These are phyloP conservation scores for Acanthis flammea DNA, from an alignment of 2,797 vertebrate species.

Conservation along the genomic window DNA sequence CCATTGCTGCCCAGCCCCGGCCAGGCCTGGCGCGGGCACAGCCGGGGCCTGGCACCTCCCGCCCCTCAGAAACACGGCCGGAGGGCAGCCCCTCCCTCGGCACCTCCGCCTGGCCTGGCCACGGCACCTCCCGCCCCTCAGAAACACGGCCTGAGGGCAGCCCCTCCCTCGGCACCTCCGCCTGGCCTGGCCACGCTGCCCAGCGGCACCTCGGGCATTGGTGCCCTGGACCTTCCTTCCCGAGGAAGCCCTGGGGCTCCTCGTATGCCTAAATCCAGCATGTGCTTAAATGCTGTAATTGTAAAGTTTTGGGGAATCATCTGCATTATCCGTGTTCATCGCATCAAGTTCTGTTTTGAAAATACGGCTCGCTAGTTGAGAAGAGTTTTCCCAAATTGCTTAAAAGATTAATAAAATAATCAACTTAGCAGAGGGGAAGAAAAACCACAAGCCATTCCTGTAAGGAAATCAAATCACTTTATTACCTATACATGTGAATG, in stretches of 20 bases:
- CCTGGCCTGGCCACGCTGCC: fast-evolving
- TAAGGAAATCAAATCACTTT: constrained; percentile 56
- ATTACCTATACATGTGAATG: constrained; percentile 38
- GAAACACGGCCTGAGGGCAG: fast-evolving
- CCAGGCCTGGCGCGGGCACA: neutral
- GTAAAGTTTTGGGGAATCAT: neutral
- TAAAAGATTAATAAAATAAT: constrained; percentile 50
- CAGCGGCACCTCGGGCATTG: fast-evolving
- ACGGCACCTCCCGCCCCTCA: fast-evolving
- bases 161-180: fast-evolving
- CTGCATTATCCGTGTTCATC: neutral
- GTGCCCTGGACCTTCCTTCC: fast-evolving
- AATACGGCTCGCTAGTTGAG: neutral
- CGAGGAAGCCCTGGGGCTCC: neutral
- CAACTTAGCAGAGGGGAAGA: constrained; percentile 28
- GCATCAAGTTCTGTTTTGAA: constrained; percentile 9
- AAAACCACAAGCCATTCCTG: constrained; percentile 32
- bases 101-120: neutral
- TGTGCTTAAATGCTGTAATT: neutral
- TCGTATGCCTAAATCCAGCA: fast-evolving
- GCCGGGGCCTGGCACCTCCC: fast-evolving
- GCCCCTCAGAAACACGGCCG: fast-evolving
- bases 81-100: fast-evolving
- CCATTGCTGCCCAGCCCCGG: too few relatives aligned
- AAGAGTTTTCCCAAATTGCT: constrained; percentile 56